These are phyloP conservation scores for Micromussa lordhowensis DNA, from an alignment of 92 coral and sea anemone species.

Conservation along the genomic window DNA sequence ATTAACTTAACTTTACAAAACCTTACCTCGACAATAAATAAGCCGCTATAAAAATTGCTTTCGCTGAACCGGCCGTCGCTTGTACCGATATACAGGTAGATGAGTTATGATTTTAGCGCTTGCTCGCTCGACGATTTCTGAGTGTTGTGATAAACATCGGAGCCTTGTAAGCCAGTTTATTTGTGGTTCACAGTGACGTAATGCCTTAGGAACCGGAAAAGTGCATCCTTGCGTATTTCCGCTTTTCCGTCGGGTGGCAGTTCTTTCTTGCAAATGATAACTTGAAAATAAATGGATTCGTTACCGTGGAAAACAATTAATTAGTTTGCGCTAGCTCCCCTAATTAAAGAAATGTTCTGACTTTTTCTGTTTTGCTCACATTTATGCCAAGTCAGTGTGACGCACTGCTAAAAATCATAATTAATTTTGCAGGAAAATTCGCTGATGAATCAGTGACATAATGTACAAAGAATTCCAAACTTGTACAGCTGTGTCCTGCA, in stretches of 20 bases:
- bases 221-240: constrained; percentile 39
- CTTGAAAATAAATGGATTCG: constrained; percentile 3
- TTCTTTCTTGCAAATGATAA: background rate
- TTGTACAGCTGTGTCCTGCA: constrained; percentile 20
- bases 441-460: constrained; percentile 20
- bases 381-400: background rate
- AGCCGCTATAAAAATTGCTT: background rate
- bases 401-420: constrained; percentile 5
- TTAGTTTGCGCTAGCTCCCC: too few relatives aligned
- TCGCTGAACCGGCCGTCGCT: background rate
- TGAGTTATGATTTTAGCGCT: background rate
- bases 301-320: background rate
- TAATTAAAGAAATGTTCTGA: too few relatives aligned
- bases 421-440: background rate
- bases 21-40: constrained; percentile 8
- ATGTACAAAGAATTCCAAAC: constrained; percentile 43
- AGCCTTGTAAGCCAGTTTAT: constrained; percentile 5
- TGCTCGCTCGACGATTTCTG: background rate
- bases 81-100: background rate
- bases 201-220: constrained; percentile 24
- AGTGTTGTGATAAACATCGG: constrained; percentile 28
- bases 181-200: constrained; percentile 24
- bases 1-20: too few relatives aligned
- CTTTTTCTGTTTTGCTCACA: background rate
- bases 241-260: background rate